phyloP scores from a whole-genome alignment of 2,113 vertebrate species.

The Murina feae region DNA sequence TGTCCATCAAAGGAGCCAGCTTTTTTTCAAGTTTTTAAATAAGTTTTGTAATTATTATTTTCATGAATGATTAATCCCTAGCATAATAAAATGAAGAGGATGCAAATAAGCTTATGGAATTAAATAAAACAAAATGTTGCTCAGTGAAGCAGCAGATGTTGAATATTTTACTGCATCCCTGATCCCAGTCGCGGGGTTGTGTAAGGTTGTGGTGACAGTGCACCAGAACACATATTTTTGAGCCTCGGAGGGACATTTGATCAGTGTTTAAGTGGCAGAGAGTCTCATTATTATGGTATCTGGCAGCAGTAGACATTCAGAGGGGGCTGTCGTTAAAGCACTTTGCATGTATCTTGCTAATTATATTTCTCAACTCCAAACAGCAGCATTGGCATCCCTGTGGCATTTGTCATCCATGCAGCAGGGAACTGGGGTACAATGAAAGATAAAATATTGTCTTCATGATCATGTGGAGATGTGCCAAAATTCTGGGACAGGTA shows the following conservation, averaged over 20 bases:
- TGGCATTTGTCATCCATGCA: conserved; percentile 34
- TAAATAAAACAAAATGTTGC: conserved; percentile 62
- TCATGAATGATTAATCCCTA: conserved; percentile 68
- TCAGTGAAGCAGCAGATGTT: conserved; percentile 72
- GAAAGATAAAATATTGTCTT: conserved; percentile 27
- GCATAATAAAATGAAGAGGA: conserved; percentile 55
- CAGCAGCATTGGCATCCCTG: fast-evolving
- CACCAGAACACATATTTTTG: conserved; percentile 43
- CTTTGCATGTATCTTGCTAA: conserved; percentile 62
- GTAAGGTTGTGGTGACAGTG: conserved; percentile 29
- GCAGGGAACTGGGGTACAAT: neutral
- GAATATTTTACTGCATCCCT: conserved; percentile 56
- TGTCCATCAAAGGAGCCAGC: neutral
- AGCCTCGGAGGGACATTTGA: conserved; percentile 45
- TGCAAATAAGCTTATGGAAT: conserved; percentile 68
- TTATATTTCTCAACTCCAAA: conserved; percentile 56
- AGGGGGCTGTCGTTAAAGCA: conserved; percentile 1
- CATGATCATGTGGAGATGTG: neutral
- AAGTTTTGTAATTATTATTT: conserved; percentile 73
- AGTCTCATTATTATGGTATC: conserved; percentile 35
- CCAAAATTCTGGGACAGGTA: neutral
- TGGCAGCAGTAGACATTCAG: conserved; percentile 58
- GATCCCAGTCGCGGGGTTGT: conserved; percentile 33
- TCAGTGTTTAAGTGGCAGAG: conserved; percentile 51
- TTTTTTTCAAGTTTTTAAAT: conserved; percentile 37